Percentiles rank a stretch among this genome's conserved stretches.
These are phyloP conservation scores for Tetheella fluctuosa DNA, from an alignment of 2,888 invertebrate species.

Conservation along the genomic window DNA sequence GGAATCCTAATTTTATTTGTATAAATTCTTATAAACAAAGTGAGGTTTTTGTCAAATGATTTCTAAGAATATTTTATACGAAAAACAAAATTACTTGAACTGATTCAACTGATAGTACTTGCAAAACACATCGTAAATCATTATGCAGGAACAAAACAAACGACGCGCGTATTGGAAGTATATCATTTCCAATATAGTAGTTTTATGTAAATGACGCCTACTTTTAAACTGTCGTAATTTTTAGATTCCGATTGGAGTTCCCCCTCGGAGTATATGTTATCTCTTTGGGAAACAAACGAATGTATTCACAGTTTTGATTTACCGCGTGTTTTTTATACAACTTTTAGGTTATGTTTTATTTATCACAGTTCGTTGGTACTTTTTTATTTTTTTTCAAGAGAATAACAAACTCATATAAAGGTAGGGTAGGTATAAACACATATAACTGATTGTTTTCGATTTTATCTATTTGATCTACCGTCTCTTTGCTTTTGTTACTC, in stretches of 20 bases:
- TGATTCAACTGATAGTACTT: constrained; percentile 18
- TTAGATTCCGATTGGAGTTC: constrained; percentile 79
- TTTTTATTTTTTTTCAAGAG: constrained; percentile 26
- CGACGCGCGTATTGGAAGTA: constrained; percentile 59
- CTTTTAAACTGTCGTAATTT: constrained; percentile 84
- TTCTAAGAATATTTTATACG: constrained; percentile 16
- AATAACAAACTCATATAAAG: too few relatives aligned
- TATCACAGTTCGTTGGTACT: constrained; percentile 27
- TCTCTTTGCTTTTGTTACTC: too few relatives aligned
- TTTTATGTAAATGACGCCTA: constrained; percentile 82
- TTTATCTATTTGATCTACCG: too few relatives aligned
- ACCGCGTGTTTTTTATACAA: constrained; percentile 59
- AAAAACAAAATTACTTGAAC: constrained; percentile 22
- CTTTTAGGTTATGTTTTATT: constrained; percentile 37
- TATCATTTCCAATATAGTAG: constrained; percentile 79
- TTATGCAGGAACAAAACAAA: constrained; percentile 63
- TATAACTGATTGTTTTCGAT: too few relatives aligned
- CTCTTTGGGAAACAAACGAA: constrained; percentile 73
- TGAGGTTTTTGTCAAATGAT: too few relatives aligned
- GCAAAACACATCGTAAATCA: constrained; percentile 42
- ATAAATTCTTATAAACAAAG: too few relatives aligned
- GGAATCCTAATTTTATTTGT: too few relatives aligned
- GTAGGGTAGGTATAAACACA: too few relatives aligned
- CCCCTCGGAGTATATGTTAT: constrained; percentile 79
- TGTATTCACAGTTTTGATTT: constrained; percentile 76